Evolutionary conservation across 2,797 vertebrate species (phyloP).

Genomic region (Sciurus vulgaris): DNA sequence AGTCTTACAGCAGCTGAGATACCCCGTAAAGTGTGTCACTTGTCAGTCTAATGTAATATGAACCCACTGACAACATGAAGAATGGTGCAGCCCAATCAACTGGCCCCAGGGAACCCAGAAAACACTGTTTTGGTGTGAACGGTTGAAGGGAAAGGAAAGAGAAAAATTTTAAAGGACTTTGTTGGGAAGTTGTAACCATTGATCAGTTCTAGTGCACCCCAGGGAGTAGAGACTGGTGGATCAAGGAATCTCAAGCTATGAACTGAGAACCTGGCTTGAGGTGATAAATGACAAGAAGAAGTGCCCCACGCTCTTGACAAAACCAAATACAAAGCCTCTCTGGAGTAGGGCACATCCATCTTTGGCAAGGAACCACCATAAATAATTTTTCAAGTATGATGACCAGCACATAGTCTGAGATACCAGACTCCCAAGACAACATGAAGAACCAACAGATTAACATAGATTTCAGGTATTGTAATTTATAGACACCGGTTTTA

Average conservation of each 20-base stretch:
- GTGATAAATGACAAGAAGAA: not conserved
- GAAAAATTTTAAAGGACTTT: not conserved
- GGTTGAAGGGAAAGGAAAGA: not conserved
- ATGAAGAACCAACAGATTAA: not conserved
- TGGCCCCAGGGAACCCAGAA: not conserved
- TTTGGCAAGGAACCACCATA: not conserved
- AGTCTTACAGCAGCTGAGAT: not conserved
- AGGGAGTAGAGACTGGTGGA: not conserved
- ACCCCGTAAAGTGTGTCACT: not conserved
- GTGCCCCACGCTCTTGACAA: not conserved
- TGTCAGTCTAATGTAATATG: not conserved
- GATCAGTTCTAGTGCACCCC: not conserved
- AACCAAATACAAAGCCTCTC: conserved; percentile 11
- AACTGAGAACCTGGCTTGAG: not conserved
- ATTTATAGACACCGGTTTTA: not conserved
- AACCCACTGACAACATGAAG: not conserved
- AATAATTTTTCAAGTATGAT: not conserved
- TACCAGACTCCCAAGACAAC: not conserved
- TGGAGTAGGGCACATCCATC: not conserved
- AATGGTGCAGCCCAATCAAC: not conserved
- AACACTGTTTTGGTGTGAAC: not conserved
- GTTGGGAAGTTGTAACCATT: not conserved
- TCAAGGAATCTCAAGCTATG: conserved; percentile 1
- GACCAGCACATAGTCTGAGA: not conserved
- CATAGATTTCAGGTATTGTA: not conserved